Evolutionary conservation across 2,888 invertebrate species (phyloP).

Genomic region (Ceratothoa steindachneri): DNA sequence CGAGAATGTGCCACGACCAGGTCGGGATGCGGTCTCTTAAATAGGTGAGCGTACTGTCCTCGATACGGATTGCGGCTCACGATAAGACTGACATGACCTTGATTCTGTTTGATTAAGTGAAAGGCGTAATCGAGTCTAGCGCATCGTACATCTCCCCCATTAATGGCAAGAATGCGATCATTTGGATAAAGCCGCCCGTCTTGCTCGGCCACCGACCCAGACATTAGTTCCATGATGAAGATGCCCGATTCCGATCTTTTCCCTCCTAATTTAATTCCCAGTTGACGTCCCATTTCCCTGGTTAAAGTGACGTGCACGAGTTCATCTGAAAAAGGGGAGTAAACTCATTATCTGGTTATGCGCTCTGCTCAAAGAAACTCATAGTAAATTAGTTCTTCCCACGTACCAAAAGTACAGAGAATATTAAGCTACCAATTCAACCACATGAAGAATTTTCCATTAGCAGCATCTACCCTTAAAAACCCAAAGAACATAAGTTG

Average conservation of each 20-base stretch:
- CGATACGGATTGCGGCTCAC: slow-evolving; percentile 23
- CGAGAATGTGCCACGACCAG: slow-evolving; percentile 49
- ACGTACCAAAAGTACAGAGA: no score
- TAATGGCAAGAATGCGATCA: slow-evolving; percentile 55
- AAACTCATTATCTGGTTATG: no score
- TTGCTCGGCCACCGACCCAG: slow-evolving; percentile 52
- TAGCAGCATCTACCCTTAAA: no score
- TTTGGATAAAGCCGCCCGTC: slow-evolving; percentile 54
- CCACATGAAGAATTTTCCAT: no score
- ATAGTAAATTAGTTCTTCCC: no score
- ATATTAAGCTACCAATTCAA: no score
- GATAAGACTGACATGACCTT: slow-evolving; percentile 24
- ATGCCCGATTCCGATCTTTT: slow-evolving; percentile 38
- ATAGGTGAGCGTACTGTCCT: slow-evolving; percentile 30
- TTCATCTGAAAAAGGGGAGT: neutral
- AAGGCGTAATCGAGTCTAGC: slow-evolving; percentile 55
- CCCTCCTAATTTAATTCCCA: slow-evolving; percentile 39
- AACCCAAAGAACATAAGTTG: no score
- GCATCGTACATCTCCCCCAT: slow-evolving; percentile 54
- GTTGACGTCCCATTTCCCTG: slow-evolving; percentile 36
- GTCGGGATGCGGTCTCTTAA: slow-evolving; percentile 34
- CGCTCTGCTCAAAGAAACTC: no score
- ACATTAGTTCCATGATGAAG: slow-evolving; percentile 41
- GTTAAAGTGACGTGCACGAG: slow-evolving; percentile 24
- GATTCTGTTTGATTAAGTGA: slow-evolving; percentile 49